These are phyloP conservation scores for Masnerella sp. DNA, from an alignment of 2,888 invertebrate species.

Conservation along the genomic window DNA sequence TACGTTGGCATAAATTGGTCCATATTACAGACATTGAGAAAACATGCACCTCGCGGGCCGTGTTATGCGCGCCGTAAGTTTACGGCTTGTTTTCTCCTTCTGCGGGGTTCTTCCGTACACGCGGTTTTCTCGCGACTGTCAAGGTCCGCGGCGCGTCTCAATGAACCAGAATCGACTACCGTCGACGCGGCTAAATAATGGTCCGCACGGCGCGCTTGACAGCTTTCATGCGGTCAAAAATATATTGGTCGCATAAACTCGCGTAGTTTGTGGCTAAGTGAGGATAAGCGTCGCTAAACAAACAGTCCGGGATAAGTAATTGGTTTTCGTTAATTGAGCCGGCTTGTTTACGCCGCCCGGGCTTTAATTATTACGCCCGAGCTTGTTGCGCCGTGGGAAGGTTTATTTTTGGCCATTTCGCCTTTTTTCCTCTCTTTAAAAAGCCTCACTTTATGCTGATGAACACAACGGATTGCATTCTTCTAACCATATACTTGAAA, in stretches of 20 bases:
- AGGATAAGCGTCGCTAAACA: slow-evolving; percentile 28
- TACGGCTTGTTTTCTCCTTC: too few species aligned
- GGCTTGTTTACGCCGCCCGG: slow-evolving; percentile 11
- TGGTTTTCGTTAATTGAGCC: slow-evolving; percentile 28
- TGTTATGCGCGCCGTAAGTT: too few species aligned
- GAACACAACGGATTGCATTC: too few species aligned
- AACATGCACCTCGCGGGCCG: too few species aligned
- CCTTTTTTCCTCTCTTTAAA: too few species aligned
- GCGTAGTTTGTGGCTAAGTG: slow-evolving; percentile 30
- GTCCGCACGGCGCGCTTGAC: slow-evolving; percentile 13
- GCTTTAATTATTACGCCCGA: slow-evolving; percentile 29
- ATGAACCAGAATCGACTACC: slow-evolving; percentile 37
- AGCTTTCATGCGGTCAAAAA: slow-evolving; percentile 29
- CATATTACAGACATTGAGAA: too few species aligned
- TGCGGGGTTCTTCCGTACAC: not conserved
- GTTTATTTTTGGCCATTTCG: too few species aligned
- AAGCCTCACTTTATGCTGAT: too few species aligned
- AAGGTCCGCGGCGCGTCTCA: slow-evolving; percentile 26
- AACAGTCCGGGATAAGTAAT: slow-evolving; percentile 26
- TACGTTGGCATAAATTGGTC: too few species aligned
- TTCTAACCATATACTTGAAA: too few species aligned
- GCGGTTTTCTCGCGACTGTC: slow-evolving; percentile 30
- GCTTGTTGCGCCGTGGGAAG: too few species aligned
- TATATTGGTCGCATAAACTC: slow-evolving; percentile 38
- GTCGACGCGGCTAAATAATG: slow-evolving; percentile 31